Base-by-base conservation (phyloP, 2,888 invertebrate species). In the Drosophila limbata region DNA sequence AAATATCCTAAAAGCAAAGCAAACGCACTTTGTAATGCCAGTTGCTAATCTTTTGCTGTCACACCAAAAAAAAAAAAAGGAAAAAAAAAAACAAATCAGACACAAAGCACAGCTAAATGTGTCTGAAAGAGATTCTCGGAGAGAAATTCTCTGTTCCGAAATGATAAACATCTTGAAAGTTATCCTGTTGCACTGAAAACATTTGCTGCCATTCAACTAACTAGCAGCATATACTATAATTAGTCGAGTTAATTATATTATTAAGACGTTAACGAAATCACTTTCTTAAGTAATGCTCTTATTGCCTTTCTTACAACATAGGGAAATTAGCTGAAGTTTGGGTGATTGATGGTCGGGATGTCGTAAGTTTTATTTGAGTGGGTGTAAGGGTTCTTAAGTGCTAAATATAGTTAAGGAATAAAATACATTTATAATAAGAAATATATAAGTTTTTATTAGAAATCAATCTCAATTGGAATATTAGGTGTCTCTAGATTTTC, bases 211-310 rank as follows among this genome's bases (percentile, higher is more conserved):
- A 2, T 47, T 40, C 51, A 31, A 15, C 50, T 45, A 50, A 19
- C 37, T 35, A 21, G 19, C 13, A 31, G 35, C 1, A 15, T 44
- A 35, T 28, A 42, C 45, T 42, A 31, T 48, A 63, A 61, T 73
- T 64, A 68, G 68, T 42, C 9, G n/a, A 31, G 28, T 25, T 73
- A 68, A 84, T 74, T 73, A 62, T 66, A 69, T 81, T 69, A 76
- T 87, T 84, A 72, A 69, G 69, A 76, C 76, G 67, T 84, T 81
- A 81, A 44, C 70, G 35, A 63, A 84, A 84, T 67, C 69, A 59
- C 81, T 64, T 55, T 15, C 52, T 64, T 69, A 65, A 83, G 67
- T 72, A 75, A 81, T 70, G 68, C 45, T 40, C 56, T 56, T 67
- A 73, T 72, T 73, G 63, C 52, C 62, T 60, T 78, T 42, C 19